Base-by-base conservation (phyloP, 2,888 invertebrate species). In the Drosophila robusta region DNA sequence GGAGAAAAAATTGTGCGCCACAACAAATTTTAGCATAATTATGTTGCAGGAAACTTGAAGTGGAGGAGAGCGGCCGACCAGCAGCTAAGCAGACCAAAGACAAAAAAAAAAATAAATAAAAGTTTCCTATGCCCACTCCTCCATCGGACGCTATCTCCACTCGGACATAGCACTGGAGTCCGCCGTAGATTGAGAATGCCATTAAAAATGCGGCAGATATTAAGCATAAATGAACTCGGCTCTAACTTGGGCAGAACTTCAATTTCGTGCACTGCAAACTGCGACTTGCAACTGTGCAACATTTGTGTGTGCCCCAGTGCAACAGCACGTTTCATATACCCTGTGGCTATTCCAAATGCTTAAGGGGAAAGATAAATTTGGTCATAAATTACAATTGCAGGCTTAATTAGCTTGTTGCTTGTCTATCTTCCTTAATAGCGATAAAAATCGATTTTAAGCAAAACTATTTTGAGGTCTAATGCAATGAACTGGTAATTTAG, bases 21-120 rank as follows among this genome's bases (percentile, higher is more conserved):
- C 78, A 85, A 80, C 81, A 81, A 81, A 85, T 87, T 87, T 87
- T 77, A 83, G 87, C 83, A 86, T 86, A 87, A 86, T 86, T 87
- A 87, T 79, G 80, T 87, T 70, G 78, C 75, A 47, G 57, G 11
- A 46, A 60, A 76, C 65, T 76, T 78, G 16, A 49, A 62, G 29
- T 49, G 54, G 42, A 9, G 32, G 9, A 14, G 44, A n/a, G 54
- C 18, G 34, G 11, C 11, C 32, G 11, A 11, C 32, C 1, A 12
- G 56, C 36, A 39, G 47, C 55, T 47, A 26, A 58, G 54, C 70
- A 63, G 73, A 39, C 51, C 57, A 58, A 61, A 74, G 78, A 78
- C 62, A 70, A 65, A 77, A 51, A 60, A 47, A 70, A 45, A 44
- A 44, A 46, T 49, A 4, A 18, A 12, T 12, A 54, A 44, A 82